Percentiles rank a stretch among this genome's conserved stretches.
Evolutionary conservation across 1,140 invertebrate genomes (phyloP).

Genomic region (Myzus persicae): DNA sequence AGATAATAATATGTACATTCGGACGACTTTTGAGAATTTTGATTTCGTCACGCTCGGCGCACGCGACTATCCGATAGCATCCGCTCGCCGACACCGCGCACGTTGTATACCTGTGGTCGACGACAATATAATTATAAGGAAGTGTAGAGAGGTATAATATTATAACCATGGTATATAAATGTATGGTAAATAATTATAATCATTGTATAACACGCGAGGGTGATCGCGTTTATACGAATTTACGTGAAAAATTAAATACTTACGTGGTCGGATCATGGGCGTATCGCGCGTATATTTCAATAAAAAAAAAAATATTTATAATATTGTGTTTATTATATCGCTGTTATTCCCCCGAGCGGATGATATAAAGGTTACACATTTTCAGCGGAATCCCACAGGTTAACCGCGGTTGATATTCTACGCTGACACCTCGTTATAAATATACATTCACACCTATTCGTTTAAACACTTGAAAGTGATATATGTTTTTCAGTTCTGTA

Average conservation of each 20-base stretch:
- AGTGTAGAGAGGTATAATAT: neutral
- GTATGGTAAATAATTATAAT: neutral
- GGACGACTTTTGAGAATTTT: neutral
- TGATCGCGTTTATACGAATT: neutral
- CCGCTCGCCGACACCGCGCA: too few relatives aligned
- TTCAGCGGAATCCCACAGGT: neutral
- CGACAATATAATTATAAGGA: neutral
- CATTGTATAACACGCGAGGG: neutral
- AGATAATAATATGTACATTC: too few relatives aligned
- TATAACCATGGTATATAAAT: too few relatives aligned
- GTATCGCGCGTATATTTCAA: neutral
- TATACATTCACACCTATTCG: neutral
- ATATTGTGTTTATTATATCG: neutral
- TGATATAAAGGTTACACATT: neutral
- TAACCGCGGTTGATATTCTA: neutral
- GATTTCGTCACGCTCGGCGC: neutral
- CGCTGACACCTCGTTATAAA: neutral
- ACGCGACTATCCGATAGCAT: neutral
- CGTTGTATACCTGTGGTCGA: neutral
- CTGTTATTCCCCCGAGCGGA: neutral
- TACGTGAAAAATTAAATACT: neutral
- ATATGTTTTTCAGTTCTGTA: too few relatives aligned
- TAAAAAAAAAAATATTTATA: neutral
- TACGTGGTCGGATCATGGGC: neutral
- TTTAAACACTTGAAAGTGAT: too few relatives aligned